Evolutionary conservation across 2,888 invertebrate genomes (phyloP).

Genomic region (Petrophora chlorosata): DNA sequence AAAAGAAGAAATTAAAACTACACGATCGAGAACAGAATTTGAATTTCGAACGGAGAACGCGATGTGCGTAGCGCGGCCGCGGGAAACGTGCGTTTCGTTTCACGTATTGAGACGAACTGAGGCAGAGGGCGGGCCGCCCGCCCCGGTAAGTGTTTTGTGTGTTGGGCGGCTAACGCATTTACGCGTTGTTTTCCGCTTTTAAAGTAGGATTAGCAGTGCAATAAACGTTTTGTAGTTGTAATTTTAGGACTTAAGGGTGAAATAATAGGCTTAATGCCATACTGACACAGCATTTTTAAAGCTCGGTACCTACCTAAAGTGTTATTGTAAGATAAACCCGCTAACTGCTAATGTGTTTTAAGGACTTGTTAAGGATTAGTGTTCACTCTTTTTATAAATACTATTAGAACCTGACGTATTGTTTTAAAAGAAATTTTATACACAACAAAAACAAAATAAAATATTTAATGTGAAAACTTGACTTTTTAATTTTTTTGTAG

Average conservation of each 20-base stretch:
- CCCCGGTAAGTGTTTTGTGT: constrained; percentile 44
- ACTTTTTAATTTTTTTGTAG: too few species aligned
- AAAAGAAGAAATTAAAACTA: constrained; percentile 24
- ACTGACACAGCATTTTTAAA: neutral
- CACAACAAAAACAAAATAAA: too few species aligned
- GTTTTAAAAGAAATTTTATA: too few species aligned
- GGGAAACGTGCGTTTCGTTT: constrained; percentile 45
- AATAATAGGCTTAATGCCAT: constrained; percentile 5
- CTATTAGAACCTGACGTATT: too few species aligned
- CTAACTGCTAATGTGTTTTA: too few species aligned
- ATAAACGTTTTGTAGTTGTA: constrained; percentile 13
- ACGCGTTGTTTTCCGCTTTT: constrained; percentile 36
- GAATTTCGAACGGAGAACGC: constrained; percentile 45
- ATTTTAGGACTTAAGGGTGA: constrained; percentile 9
- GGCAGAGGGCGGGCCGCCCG: constrained; percentile 57
- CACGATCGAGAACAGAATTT: constrained; percentile 13
- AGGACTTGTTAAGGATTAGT: too few species aligned
- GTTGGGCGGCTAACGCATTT: constrained; percentile 46
- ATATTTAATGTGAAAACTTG: too few species aligned
- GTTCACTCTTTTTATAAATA: too few species aligned
- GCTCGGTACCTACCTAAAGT: too few species aligned
- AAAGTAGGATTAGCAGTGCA: constrained; percentile 16
- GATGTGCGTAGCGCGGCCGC: constrained; percentile 44
- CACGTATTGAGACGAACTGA: constrained; percentile 51
- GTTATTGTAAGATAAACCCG: too few species aligned